A percentile compares a stretch with the other conserved stretches of the same genome.
Conservation (phyloP, 2,888 invertebrate genomes). For the Mythimna vitellina region DNA sequence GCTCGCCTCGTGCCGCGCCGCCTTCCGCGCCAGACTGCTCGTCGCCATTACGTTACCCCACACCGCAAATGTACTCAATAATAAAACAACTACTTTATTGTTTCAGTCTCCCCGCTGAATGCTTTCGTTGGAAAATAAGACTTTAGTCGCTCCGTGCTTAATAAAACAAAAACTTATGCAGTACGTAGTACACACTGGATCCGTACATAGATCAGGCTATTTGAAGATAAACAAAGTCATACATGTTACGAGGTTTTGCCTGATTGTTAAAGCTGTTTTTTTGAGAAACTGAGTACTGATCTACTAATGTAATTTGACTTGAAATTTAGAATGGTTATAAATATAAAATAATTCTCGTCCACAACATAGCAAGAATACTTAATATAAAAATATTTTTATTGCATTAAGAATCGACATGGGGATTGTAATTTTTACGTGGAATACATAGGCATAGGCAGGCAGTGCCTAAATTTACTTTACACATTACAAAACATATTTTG, state of each 20-base stretch:
- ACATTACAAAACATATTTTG: no score
- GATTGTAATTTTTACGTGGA: no score
- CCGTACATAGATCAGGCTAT: background rate
- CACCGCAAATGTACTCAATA: slow-evolving; percentile 59
- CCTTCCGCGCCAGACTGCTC: slow-evolving; percentile 66
- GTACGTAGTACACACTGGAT: background rate
- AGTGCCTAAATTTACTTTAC: no score
- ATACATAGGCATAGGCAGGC: no score
- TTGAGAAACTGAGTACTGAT: background rate
- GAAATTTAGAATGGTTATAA: background rate
- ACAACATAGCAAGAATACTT: no score
- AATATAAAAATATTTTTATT: no score
- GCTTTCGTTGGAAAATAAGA: slow-evolving; percentile 33
- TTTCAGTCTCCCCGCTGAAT: slow-evolving; percentile 56
- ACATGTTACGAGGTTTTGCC: background rate
- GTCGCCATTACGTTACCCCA: slow-evolving; percentile 66
- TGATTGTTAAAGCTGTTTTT: background rate
- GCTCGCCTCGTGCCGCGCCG: slow-evolving; percentile 46
- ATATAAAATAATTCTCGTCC: no score
- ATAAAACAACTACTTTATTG: slow-evolving; percentile 65
- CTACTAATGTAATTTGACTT: background rate
- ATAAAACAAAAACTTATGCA: background rate
- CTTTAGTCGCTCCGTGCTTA: background rate
- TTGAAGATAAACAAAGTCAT: background rate
- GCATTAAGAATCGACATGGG: no score